Evolutionary conservation across 2,888 invertebrate genomes (phyloP).

Genomic region (Caenorhabditis japonica): DNA sequence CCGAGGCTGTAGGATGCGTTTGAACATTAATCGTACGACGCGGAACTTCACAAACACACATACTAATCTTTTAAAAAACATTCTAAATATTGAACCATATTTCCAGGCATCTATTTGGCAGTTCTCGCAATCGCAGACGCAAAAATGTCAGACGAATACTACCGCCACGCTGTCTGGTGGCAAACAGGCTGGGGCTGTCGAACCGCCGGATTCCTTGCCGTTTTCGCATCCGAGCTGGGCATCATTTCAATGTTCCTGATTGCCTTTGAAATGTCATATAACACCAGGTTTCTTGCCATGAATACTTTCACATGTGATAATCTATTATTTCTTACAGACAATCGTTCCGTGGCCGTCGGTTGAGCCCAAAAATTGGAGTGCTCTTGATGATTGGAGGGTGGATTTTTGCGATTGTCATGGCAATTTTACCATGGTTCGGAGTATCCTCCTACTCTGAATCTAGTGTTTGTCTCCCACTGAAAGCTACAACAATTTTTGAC

Average conservation of each 20-base stretch:
- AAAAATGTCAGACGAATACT: conserved; percentile 93
- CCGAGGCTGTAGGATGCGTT: too few relatives aligned
- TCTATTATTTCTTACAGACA: conserved; percentile 79
- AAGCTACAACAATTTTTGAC: conserved; percentile 86
- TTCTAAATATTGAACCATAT: too few relatives aligned
- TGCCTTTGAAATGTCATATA: conserved; percentile 76
- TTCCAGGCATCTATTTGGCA: conserved; percentile 85
- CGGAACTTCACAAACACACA: too few relatives aligned
- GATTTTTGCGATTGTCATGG: conserved; percentile 82
- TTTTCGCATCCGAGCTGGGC: conserved; percentile 90
- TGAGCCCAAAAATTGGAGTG: conserved; percentile 78
- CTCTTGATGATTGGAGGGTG: conserved; percentile 78
- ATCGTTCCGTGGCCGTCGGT: conserved; percentile 90
- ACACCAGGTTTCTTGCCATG: too few relatives aligned
- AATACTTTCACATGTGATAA: too few relatives aligned
- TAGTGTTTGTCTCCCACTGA: conserved; percentile 95
- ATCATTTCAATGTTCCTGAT: conserved; percentile 96
- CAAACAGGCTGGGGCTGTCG: conserved; percentile 90
- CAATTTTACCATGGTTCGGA: conserved; percentile 89
- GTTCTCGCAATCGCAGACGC: conserved; percentile 95
- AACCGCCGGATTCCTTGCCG: conserved; percentile 92
- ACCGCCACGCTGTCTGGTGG: conserved; percentile 96
- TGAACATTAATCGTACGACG: too few relatives aligned
- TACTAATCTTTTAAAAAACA: too few relatives aligned
- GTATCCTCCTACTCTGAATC: conserved; percentile 95